A percentile compares a stretch with the other conserved stretches of the same genome.
These are phyloP conservation scores for Ctenosaura bakeri DNA, from an alignment of 2,797 vertebrate species.

Conservation along the genomic window DNA sequence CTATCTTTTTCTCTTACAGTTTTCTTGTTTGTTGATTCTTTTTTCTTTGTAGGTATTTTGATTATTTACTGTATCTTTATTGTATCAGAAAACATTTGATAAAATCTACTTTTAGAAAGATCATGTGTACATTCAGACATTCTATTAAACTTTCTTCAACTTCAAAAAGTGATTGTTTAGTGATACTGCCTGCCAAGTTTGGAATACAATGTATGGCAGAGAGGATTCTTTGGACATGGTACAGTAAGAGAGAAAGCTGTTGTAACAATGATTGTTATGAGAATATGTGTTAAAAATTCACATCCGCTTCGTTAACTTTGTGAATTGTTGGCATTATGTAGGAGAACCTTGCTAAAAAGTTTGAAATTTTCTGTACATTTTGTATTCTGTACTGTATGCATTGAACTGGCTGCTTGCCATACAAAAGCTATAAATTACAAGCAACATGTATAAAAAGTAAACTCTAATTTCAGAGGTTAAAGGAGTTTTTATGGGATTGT, in stretches of 20 bases:
- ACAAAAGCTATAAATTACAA: neutral
- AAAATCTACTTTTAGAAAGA: too few relatives aligned
- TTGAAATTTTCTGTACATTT: neutral
- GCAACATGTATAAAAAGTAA: conserved; percentile 6
- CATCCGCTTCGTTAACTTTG: neutral
- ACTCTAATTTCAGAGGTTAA: neutral
- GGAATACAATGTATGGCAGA: neutral
- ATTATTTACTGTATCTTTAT: too few relatives aligned
- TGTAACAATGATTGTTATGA: neutral
- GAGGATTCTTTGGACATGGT: neutral
- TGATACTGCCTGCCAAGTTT: neutral
- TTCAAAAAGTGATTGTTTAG: neutral
- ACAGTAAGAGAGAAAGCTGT: too few relatives aligned
- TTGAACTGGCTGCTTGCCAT: neutral
- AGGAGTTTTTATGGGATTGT: neutral
- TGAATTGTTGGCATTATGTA: neutral
- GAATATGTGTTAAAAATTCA: neutral
- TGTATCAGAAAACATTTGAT: too few relatives aligned
- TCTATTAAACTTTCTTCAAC: neutral
- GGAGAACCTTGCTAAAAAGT: neutral
- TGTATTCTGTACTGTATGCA: neutral
- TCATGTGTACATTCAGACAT: too few relatives aligned
- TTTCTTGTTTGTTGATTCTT: too few relatives aligned
- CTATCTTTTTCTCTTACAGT: too few relatives aligned
- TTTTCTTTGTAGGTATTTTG: too few relatives aligned